Percentiles rank a stretch among this genome's conserved stretches.
Conservation (phyloP, 1,140 invertebrate species). For the Drosophila rufa region DNA sequence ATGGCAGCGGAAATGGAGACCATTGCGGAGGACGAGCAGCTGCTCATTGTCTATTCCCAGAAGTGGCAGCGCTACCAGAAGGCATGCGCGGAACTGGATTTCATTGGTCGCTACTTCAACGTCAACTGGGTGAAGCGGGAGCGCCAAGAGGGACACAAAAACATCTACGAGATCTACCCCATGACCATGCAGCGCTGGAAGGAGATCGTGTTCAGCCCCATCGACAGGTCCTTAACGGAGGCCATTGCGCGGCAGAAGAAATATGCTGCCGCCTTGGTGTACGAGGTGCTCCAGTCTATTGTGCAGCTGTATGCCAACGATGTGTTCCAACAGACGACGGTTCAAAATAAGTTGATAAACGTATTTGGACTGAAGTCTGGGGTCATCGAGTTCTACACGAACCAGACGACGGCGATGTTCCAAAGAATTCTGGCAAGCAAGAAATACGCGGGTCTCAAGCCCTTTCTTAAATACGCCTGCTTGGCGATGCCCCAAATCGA, state of each 20-base stretch:
- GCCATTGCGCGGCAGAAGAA: not conserved
- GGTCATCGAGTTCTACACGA: constrained; percentile 10
- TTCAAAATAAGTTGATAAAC: constrained; percentile 13
- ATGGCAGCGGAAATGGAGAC: constrained; percentile 4
- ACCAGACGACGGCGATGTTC: not conserved
- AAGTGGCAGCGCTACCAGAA: constrained; percentile 1
- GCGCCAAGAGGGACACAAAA: not conserved
- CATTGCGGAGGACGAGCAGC: not conserved
- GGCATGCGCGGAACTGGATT: constrained; percentile 8
- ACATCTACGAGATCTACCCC: constrained; percentile 17
- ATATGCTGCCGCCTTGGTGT: not conserved
- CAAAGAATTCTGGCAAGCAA: not conserved
- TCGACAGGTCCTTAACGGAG: constrained; percentile 1
- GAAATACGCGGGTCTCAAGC: not conserved
- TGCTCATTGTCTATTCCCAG: constrained; percentile 1
- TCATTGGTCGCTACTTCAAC: constrained; percentile 11
- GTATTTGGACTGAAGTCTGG: constrained; percentile 4
- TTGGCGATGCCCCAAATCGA: constrained; percentile 29
- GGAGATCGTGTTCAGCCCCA: constrained; percentile 1
- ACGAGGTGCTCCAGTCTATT: constrained; percentile 14
- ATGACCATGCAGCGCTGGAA: constrained; percentile 26
- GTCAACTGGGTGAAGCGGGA: constrained; percentile 24
- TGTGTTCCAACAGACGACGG: not conserved
- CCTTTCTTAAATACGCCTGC: constrained; percentile 27
- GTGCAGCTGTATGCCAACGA: constrained; percentile 32